Conservation (phyloP, 2,888 invertebrate genomes). For the Tipula lateralis region DNA sequence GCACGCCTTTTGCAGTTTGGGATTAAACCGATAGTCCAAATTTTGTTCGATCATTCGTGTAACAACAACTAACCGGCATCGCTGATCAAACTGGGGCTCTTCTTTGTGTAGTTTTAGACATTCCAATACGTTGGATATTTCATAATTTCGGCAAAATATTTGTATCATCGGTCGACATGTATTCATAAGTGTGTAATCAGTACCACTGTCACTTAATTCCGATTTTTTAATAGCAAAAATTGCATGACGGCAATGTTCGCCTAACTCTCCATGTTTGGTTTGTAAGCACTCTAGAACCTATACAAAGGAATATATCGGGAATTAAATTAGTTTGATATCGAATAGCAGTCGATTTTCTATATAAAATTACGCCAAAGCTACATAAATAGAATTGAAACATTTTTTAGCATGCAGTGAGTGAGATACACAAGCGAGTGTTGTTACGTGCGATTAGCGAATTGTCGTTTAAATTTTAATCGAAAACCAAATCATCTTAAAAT, state of each 20-base stretch:
- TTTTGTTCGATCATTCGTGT: slow-evolving; percentile 87
- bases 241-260: slow-evolving; percentile 67
- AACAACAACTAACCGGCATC: slow-evolving; percentile 78
- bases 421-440: background rate
- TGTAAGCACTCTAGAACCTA: slow-evolving; percentile 78
- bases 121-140: slow-evolving; percentile 63
- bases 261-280: slow-evolving; percentile 58
- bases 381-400: background rate
- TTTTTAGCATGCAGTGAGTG: slow-evolving; percentile 32
- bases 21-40: slow-evolving; percentile 85
- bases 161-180: slow-evolving; percentile 83
- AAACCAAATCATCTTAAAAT: background rate
- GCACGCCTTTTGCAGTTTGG: slow-evolving; percentile 75
- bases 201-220: slow-evolving; percentile 78
- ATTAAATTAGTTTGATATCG: background rate
- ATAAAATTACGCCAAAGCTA: background rate
- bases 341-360: background rate
- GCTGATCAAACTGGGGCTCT: slow-evolving; percentile 71
- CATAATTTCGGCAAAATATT: slow-evolving; percentile 71
- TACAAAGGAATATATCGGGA: slow-evolving; percentile 38
- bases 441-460: background rate
- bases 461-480: background rate
- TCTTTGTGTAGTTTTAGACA: slow-evolving; percentile 76
- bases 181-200: slow-evolving; percentile 78
- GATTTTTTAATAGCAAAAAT: slow-evolving; percentile 82